Percentiles rank a stretch among this genome's conserved stretches.
Evolutionary conservation across 2,888 invertebrate species (phyloP).

Genomic region (Erebia aethiops): DNA sequence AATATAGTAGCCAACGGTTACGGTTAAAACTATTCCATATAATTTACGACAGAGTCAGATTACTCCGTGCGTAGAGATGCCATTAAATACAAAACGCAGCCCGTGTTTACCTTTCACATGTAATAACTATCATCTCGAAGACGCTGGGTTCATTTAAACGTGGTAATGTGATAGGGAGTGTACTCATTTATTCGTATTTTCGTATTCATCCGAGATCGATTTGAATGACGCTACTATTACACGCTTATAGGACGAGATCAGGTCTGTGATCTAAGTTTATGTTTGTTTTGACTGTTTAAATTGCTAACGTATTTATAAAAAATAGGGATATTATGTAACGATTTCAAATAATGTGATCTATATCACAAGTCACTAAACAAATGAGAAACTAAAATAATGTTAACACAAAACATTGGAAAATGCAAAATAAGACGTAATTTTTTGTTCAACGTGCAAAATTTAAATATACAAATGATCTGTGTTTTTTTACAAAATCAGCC

Average conservation of each 20-base stretch:
- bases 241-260: background rate
- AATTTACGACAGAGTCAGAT: slow-evolving; percentile 37
- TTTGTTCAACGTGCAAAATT: no score
- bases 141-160: slow-evolving; percentile 29
- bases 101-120: slow-evolving; percentile 38
- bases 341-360: no score
- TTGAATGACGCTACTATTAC: background rate
- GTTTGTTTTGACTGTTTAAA: background rate
- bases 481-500: no score
- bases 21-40: slow-evolving; percentile 19
- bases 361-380: no score
- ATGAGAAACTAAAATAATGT: no score
- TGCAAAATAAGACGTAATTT: no score
- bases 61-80: slow-evolving; percentile 33
- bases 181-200: slow-evolving; percentile 19
- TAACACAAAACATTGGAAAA: no score
- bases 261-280: background rate
- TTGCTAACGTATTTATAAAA: background rate
- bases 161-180: slow-evolving; percentile 19
- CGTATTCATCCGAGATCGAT: background rate
- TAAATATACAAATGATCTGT: no score
- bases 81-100: slow-evolving; percentile 35
- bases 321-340: no score
- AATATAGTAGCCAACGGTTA: slow-evolving; percentile 14
- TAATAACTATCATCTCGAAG: slow-evolving; percentile 36